Evolutionary conservation across 2,113 vertebrate species (phyloP).

Genomic region (Deroptyus accipitrinus): DNA sequence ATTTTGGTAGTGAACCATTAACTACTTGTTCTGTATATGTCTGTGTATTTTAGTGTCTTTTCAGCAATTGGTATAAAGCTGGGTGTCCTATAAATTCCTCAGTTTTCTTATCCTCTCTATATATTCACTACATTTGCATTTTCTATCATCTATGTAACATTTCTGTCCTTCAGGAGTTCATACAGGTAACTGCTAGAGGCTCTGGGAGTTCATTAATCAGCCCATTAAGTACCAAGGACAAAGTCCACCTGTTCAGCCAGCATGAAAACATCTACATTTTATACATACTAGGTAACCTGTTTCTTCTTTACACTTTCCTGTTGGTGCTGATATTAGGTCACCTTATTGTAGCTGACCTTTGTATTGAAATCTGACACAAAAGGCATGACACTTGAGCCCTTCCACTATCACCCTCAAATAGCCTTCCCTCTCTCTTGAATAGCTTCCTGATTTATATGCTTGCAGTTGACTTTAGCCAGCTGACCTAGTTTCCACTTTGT

Average conservation of each 20-base stretch:
- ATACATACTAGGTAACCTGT: background rate
- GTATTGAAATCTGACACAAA: background rate
- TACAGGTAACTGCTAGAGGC: background rate
- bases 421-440: background rate
- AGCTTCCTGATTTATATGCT: background rate
- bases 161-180: background rate
- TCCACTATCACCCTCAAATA: background rate
- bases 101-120: background rate
- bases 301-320: background rate
- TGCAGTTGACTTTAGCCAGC: background rate
- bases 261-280: background rate
- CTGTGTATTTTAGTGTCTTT: background rate
- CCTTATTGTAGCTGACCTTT: background rate
- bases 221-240: background rate
- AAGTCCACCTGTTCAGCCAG: background rate
- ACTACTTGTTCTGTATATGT: background rate
- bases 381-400: background rate
- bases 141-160: background rate
- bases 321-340: background rate
- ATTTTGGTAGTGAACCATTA: background rate
- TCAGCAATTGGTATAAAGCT: background rate
- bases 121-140: background rate
- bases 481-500: constrained; percentile 21
- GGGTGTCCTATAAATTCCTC: background rate
- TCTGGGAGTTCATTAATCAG: background rate